Evolutionary conservation across 2,888 invertebrate species (phyloP), one percentile per base, ranked within the genome.

Genomic region (Amiota mariae): DNA sequence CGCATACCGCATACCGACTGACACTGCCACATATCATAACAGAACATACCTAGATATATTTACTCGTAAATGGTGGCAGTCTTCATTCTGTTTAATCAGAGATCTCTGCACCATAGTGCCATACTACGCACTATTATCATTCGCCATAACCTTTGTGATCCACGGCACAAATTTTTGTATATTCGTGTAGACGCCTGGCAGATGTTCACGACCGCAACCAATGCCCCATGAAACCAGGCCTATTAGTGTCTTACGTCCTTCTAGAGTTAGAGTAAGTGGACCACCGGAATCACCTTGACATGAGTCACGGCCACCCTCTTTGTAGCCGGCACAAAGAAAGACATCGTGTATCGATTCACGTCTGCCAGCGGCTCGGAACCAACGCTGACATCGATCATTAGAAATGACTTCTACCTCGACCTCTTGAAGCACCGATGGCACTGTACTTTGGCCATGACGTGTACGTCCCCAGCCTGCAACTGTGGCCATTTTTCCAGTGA

Each of bases 381-480:
- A 97, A 68, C 95, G 92, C 90, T 97, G 97, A 85, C 97, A 97
- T 75, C 96, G 92, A 84, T 96, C 96, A 85, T 97, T 97, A 0
- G 96, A 95, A 64, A 97, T 94, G 15, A 97, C 95, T 88, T 95
- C 95, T 0, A 95, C 95, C 75, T 95, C 95, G 2, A 95, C 95
- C 88, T 95, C 95, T 91, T 94, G 95, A 76, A 97, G 90, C 10
- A 96, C 94, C 0, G 96, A 94, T 1, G 97, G 97, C 9, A 97
- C 96, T 0, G 96, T 95, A 80, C 94, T 94, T 90, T 95, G 94
- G 49, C 97, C 97, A 85, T 97, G 97, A 64, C 96, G 91, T 1
- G 97, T 97, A 36, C 97, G 91, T 0, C 97, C 97, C 97, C 97
- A 98, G 0, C 97, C 97, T 0, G 95, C 96, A 0, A 97, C 97